Evolutionary conservation across 2,888 invertebrate species (phyloP), one percentile per base, ranked within the genome.

Genomic region (Lordiphosa fenestrarum): DNA sequence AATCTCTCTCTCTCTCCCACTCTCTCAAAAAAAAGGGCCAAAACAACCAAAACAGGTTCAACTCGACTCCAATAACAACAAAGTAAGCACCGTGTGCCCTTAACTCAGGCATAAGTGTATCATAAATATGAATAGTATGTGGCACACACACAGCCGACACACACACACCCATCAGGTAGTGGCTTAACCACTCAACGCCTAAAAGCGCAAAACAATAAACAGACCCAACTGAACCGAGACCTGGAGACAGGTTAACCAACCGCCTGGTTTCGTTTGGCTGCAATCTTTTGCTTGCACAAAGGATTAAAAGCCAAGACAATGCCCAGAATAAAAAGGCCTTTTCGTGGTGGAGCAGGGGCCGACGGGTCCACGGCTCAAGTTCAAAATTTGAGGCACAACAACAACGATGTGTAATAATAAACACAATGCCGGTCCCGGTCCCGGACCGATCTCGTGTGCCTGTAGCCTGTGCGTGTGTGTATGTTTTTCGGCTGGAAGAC

Each of bases 61-160:
- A 73, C 46, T 58, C 30, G 3, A 4, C 9, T 30, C 10, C 10
- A 9, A 30, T 30, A 30, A 30, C 30, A 30, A 30, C 30, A 30
- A 30, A 30, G 30, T 30, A 30, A 30, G 10, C 9, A 30, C 30
- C 30, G 30, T 30, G 30, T 30, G 9, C 30, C 44, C 58, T 49
- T 25, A 58, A 58, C 12, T 21, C 23, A 10, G 12, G n/a, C 23
- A 64, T 55, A 73, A 60, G 65, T 61, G 73, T 73, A 80, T 64
- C 71, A 71, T 71, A 73, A 77, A 77, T 80, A 80, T 76, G 76
- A 80, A 71, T 30, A 30, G 30, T 73, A 80, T 73, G 71, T 69
- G 71, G 69, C 49, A 53, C 12, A 36, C 19, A 12, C 9, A 50
- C 2, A 33, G 33, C 49, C 38, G 53, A 69, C 66, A 63, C 71